phyloP scores from a whole-genome alignment of 2,113 vertebrate species.

The Merops nubicus region DNA sequence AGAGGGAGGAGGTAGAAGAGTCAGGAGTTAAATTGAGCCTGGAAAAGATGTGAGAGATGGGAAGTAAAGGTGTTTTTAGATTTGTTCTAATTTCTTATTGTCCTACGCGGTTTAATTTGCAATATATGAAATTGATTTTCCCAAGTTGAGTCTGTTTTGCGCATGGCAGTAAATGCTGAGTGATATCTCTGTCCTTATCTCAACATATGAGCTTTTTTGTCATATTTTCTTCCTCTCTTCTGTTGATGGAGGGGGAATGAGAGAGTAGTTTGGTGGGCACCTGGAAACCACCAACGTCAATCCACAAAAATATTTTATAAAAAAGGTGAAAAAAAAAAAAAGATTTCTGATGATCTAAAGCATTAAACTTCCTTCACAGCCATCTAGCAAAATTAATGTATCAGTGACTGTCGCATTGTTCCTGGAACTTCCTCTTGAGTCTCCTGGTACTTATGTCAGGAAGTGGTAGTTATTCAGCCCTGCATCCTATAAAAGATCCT shows the following conservation, averaged over 20 bases:
- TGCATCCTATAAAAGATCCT: neutral
- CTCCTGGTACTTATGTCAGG: neutral
- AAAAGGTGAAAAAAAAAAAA: neutral
- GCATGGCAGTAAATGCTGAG: neutral
- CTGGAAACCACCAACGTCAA: neutral
- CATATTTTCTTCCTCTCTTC: neutral
- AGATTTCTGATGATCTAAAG: neutral
- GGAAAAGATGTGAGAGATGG: neutral
- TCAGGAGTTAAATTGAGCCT: neutral
- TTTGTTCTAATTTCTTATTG: neutral
- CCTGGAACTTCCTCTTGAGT: neutral
- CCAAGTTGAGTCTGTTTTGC: fast-evolving
- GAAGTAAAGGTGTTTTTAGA: fast-evolving
- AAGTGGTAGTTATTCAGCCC: neutral
- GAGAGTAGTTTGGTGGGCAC: neutral
- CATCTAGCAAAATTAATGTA: neutral
- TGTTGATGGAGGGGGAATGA: neutral
- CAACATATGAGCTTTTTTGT: neutral
- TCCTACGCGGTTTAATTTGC: neutral
- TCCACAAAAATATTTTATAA: fast-evolving
- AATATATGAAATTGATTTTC: neutral
- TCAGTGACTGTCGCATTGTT: neutral
- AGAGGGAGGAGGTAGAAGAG: neutral
- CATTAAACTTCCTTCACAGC: neutral
- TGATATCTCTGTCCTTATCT: neutral